Conservation (phyloP, 2,113 vertebrate species). For the Willisornis vidua region DNA sequence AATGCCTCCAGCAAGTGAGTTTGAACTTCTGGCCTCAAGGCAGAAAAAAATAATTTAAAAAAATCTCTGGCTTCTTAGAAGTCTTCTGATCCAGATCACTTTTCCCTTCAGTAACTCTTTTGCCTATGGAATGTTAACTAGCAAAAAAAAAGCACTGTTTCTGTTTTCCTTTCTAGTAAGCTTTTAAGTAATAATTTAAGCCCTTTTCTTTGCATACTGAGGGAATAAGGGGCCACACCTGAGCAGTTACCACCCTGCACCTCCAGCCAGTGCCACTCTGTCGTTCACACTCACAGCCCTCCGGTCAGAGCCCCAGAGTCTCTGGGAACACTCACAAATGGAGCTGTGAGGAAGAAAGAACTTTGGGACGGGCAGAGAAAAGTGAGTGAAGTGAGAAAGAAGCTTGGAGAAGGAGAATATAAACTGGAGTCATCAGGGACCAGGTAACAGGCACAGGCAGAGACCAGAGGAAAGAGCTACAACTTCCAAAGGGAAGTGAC, state of each 20-base stretch:
- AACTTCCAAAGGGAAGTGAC: background rate
- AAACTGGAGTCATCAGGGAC: background rate
- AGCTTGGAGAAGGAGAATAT: background rate
- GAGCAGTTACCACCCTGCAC: background rate
- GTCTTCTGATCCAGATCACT: background rate
- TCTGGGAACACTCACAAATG: background rate
- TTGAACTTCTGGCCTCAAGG: background rate
- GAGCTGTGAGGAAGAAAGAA: background rate
- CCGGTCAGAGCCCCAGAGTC: background rate
- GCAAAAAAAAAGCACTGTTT: background rate
- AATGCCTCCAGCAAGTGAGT: background rate
- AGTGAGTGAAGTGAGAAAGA: background rate
- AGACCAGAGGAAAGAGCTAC: background rate
- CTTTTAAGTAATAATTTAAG: background rate
- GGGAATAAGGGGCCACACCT: background rate
- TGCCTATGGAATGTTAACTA: background rate
- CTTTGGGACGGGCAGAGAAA: background rate
- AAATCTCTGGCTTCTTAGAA: background rate
- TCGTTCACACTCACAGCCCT: background rate
- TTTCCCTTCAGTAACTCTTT: background rate
- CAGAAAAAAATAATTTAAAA: background rate
- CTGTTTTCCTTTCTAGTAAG: background rate
- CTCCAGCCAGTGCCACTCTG: background rate
- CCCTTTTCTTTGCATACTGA: background rate
- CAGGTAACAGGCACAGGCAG: background rate